Conservation (phyloP, 2,797 vertebrate genomes). For the Emydoidea blandingii region DNA sequence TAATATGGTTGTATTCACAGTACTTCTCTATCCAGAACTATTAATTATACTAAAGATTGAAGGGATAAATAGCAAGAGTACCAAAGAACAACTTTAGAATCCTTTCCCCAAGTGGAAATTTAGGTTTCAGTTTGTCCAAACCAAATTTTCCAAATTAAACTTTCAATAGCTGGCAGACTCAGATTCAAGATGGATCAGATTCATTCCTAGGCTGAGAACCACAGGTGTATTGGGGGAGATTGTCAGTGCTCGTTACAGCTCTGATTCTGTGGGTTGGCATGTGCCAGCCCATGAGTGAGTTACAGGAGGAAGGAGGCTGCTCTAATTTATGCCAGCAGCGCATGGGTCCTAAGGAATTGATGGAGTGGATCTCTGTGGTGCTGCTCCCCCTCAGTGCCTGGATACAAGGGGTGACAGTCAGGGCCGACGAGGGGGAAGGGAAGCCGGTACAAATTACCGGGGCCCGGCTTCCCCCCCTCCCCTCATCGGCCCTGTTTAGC, state of each 20-base stretch:
- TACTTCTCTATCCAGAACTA: constrained; percentile 22
- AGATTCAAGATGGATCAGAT: not conserved
- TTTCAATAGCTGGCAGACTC: constrained; percentile 6
- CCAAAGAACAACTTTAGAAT: not conserved
- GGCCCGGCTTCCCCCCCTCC: too few species aligned
- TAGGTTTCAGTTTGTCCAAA: not conserved
- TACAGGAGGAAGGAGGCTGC: accelerated
- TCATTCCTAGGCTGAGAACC: not conserved
- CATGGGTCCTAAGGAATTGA: not conserved
- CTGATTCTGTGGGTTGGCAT: not conserved
- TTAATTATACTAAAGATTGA: constrained; percentile 24
- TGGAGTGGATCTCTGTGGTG: not conserved
- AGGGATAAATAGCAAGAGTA: not conserved
- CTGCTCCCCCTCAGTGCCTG: not conserved
- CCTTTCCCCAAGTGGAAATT: constrained; percentile 7
- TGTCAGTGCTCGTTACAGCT: not conserved
- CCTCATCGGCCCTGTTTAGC: too few species aligned
- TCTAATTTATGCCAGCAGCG: not conserved
- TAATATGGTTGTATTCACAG: constrained; percentile 22
- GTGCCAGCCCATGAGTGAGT: not conserved
- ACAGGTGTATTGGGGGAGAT: not conserved
- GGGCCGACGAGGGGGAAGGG: too few species aligned
- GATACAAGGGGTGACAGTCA: not conserved
- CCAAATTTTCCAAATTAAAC: constrained; percentile 4
- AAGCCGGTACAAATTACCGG: too few species aligned